Conservation (phyloP, 2,113 vertebrate genomes). For the Apteryx mantelli region DNA sequence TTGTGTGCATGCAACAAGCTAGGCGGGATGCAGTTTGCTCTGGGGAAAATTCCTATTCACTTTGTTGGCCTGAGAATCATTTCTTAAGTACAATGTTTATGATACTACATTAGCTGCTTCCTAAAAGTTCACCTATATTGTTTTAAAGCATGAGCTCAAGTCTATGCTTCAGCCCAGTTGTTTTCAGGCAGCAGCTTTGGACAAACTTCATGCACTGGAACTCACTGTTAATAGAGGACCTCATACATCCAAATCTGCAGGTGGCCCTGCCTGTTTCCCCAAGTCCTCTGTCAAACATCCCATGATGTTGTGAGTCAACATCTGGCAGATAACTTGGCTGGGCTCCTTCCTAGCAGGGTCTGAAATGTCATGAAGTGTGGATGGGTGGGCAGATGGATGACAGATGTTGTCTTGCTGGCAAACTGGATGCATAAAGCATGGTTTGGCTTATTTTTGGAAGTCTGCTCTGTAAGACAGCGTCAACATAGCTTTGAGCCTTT, state of each 20-base stretch:
- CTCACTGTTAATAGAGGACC: background rate
- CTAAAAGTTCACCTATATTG: background rate
- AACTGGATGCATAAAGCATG: background rate
- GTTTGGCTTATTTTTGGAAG: background rate
- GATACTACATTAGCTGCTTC: background rate
- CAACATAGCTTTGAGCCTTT: background rate
- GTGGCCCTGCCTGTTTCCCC: background rate
- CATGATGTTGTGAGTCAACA: background rate
- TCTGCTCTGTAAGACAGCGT: background rate
- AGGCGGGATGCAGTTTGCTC: background rate
- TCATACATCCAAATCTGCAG: background rate
- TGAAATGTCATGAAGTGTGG: background rate
- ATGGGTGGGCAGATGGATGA: background rate
- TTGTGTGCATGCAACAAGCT: background rate
- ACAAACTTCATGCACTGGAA: background rate
- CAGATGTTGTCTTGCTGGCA: background rate
- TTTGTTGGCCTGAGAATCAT: background rate
- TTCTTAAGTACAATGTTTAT: background rate
- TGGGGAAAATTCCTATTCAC: background rate
- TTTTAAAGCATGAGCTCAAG: background rate
- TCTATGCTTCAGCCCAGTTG: rapidly evolving
- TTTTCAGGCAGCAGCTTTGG: background rate
- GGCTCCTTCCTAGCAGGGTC: background rate
- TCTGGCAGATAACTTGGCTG: background rate
- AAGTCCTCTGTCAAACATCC: background rate